Conservation (phyloP, 2,888 invertebrate genomes). For the Rhorus exstirpatorius region DNA sequence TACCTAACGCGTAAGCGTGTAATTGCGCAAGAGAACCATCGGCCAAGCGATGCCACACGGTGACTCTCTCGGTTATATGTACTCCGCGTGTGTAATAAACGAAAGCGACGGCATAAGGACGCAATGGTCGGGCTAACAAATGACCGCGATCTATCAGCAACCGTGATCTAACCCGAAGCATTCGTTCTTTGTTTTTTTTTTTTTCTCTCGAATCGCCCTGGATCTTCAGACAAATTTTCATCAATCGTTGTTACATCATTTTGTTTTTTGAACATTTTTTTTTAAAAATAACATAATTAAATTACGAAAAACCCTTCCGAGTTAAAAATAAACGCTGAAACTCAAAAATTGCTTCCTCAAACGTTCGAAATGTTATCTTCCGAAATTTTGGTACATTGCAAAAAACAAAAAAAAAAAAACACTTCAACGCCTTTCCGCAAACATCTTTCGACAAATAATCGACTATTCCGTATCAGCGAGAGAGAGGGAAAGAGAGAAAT, state of each 20-base stretch:
- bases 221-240: conserved; percentile 15
- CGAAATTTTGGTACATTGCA: too few species aligned
- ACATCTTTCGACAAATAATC: too few species aligned
- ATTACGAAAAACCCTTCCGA: conserved; percentile 3
- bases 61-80: conserved; percentile 33
- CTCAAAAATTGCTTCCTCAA: too few species aligned
- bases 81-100: conserved; percentile 33
- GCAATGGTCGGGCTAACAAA: conserved; percentile 80
- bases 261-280: background rate
- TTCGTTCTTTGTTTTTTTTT: conserved; percentile 12
- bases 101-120: conserved; percentile 70
- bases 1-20: conserved; percentile 31
- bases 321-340: too few species aligned
- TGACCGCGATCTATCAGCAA: conserved; percentile 82
- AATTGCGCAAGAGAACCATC: conserved; percentile 60
- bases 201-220: conserved; percentile 1
- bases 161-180: conserved; percentile 70
- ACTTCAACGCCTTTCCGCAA: too few species aligned
- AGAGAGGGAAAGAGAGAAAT: too few species aligned
- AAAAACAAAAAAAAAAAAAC: too few species aligned
- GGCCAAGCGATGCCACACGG: conserved; percentile 42
- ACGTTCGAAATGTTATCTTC: too few species aligned
- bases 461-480: too few species aligned
- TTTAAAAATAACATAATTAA: too few species aligned
- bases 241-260: conserved; percentile 10